phyloP scores from a whole-genome alignment of 2,113 vertebrate species.

The Colaptes auratus region DNA sequence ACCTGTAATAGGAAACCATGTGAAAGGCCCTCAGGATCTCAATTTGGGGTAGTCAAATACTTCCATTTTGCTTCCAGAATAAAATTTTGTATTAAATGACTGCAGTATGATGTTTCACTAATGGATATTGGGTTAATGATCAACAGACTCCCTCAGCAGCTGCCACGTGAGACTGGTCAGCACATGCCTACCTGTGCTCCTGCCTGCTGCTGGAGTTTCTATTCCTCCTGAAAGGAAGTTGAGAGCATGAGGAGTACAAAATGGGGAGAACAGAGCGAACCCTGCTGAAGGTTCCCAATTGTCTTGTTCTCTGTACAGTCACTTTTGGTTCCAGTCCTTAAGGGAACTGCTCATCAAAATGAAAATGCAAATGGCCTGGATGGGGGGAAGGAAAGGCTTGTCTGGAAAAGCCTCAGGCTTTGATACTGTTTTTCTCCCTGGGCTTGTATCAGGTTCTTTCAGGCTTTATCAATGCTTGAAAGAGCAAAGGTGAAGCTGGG shows the following conservation, averaged over 20 bases:
- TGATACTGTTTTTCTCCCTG: background rate
- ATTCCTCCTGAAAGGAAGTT: background rate
- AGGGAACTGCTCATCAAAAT: background rate
- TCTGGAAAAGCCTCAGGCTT: background rate
- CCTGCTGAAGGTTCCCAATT: accelerated
- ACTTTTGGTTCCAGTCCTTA: background rate
- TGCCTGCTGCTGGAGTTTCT: background rate
- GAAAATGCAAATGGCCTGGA: background rate
- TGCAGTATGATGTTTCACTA: background rate
- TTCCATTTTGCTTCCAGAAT: background rate
- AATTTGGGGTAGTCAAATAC: background rate
- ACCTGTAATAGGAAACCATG: background rate
- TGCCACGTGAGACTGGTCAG: background rate
- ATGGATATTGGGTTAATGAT: background rate
- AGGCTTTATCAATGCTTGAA: background rate
- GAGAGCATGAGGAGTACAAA: background rate
- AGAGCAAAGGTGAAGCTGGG: background rate
- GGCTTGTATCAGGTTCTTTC: background rate
- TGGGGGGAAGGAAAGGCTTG: background rate
- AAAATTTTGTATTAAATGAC: background rate
- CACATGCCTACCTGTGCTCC: background rate
- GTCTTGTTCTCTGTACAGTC: background rate
- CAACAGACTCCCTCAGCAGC: background rate
- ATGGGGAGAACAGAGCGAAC: background rate
- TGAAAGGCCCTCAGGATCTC: background rate